Evolutionary conservation across 2,888 invertebrate genomes (phyloP).

Genomic region (Labia minor): DNA sequence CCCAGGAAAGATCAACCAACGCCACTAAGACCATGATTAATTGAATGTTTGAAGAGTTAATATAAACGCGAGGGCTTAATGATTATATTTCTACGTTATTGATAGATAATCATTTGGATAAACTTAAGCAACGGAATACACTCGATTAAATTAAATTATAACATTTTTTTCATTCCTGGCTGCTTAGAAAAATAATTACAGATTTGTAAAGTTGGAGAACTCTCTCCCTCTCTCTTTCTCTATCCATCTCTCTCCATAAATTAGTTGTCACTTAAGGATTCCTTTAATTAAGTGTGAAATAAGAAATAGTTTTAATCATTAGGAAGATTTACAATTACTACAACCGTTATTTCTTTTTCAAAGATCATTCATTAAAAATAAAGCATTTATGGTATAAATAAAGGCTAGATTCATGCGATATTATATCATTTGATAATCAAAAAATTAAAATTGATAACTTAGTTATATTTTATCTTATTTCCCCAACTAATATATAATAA

Average conservation of each 20-base stretch:
- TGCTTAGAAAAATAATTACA: neutral
- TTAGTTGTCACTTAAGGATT: neutral
- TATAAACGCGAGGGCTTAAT: conserved; percentile 3
- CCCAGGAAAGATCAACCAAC: neutral
- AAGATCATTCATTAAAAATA: too few species aligned
- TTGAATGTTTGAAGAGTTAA: neutral
- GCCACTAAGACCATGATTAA: neutral
- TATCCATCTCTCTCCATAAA: neutral
- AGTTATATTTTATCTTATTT: too few species aligned
- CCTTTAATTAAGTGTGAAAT: neutral
- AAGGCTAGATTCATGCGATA: too few species aligned
- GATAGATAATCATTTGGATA: neutral
- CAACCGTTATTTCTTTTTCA: too few species aligned
- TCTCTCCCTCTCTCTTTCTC: too few species aligned
- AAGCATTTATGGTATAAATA: too few species aligned
- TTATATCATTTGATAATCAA: too few species aligned
- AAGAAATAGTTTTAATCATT: neutral
- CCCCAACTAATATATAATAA: too few species aligned
- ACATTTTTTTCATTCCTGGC: neutral
- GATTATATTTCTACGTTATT: neutral
- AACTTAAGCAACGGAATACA: neutral
- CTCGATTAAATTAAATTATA: neutral
- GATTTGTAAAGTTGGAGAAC: neutral
- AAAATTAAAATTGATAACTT: too few species aligned
- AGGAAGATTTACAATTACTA: too few species aligned